Base-by-base conservation (phyloP, 2,797 vertebrate genomes). In the Margarornis squamiger region DNA sequence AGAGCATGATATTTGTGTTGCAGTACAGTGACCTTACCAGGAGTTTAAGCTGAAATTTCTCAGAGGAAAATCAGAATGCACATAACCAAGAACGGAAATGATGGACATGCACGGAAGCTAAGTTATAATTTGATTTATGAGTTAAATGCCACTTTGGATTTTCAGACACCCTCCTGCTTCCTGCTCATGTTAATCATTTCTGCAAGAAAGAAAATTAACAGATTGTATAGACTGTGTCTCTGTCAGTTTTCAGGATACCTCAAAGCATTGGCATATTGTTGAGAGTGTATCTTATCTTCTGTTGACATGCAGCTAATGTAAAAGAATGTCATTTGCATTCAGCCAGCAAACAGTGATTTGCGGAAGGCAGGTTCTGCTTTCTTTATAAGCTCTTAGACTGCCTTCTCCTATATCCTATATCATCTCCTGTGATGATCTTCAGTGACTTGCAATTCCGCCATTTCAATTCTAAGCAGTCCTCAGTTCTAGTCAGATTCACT, bases 381-480 rank as follows among this genome's bases (percentile, higher is more conserved):
- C 29, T 86, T 57, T 55, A 66, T 32, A 81, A 90, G 43, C 30
- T 83, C 41, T 23, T 8, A 58, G 66, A 39, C 46, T 78, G n/a
- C 21, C 34, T 78, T 81, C 46, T 77, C 27, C 68, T 77, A 9
- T 54, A 52, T 77, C 27, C 68, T 77, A 9, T 51, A 52, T 63
- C 32, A 45, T 45, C 7, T 65, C 41, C 41, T 45, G 6, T 45
- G 30, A 23, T 45, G 73, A 63, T 73, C 73, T 86, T 80, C 66
- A 71, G 51, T 77, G 68, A 63, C 39, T 91, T 10, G 1, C 81
- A 90, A 82, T 81, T 80, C 78, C 48, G 65, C 48, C 72, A 86
- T 93, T 93, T 88, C 32, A 4, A 73, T 96, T 95, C 91, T 52
- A n/a, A 90, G 66, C 75, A 88, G 70, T 66, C n/a, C 39, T 46